Conservation (phyloP, 2,113 vertebrate genomes). For the Eurypyga helias region DNA sequence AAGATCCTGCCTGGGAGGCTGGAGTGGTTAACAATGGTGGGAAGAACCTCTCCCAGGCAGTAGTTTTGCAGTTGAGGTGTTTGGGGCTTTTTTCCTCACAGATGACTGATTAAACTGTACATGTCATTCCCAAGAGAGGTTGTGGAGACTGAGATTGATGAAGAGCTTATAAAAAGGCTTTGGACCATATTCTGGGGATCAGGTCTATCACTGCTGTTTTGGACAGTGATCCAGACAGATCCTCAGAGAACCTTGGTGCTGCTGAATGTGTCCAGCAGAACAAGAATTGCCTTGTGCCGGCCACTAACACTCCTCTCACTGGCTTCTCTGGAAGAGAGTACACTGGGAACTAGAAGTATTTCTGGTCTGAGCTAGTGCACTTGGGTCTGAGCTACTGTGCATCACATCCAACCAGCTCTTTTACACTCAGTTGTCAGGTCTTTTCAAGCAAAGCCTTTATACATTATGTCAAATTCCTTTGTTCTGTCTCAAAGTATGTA, state of each 20-base stretch:
- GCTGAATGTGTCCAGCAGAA: not conserved
- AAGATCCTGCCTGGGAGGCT: not conserved
- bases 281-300: not conserved
- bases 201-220: not conserved
- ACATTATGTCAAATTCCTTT: not conserved
- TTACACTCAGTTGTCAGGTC: not conserved
- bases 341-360: not conserved
- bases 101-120: not conserved
- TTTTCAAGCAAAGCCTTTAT: not conserved
- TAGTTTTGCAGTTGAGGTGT: not conserved
- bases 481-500: not conserved
- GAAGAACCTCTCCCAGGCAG: not conserved
- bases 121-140: not conserved
- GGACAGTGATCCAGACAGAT: not conserved
- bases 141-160: not conserved
- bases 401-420: not conserved
- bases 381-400: not conserved
- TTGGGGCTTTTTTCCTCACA: not conserved
- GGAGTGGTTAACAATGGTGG: not conserved
- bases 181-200: not conserved
- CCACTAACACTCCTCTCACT: not conserved
- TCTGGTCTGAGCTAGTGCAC: not conserved
- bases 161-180: not conserved
- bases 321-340: not conserved
- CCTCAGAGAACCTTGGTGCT: not conserved